Conservation (phyloP, 2,113 vertebrate genomes). For the Rhizomys pruinosus region DNA sequence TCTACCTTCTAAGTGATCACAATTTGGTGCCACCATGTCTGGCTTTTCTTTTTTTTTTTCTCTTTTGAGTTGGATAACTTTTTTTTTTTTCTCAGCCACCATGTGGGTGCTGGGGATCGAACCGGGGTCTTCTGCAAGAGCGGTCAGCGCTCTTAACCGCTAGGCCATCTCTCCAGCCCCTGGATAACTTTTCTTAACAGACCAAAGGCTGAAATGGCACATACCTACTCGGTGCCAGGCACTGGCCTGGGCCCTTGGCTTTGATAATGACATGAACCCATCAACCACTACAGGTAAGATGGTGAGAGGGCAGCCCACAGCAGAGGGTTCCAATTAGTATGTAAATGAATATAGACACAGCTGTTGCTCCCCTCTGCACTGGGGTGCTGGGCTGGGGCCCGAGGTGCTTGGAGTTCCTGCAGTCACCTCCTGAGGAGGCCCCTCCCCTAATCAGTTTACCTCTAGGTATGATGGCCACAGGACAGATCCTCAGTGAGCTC, state of each 20-base stretch:
- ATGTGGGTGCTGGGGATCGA: too few relatives aligned
- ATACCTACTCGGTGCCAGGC: too few relatives aligned
- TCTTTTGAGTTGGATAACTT: neutral
- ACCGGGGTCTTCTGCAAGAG: too few relatives aligned
- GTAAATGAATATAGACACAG: neutral
- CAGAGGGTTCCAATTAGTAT: neutral
- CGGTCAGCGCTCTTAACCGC: too few relatives aligned
- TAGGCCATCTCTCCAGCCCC: too few relatives aligned
- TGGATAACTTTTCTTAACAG: neutral
- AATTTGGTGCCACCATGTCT: neutral
- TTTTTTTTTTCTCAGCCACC: neutral
- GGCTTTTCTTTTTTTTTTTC: neutral
- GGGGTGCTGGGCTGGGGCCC: neutral
- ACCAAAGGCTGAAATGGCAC: neutral
- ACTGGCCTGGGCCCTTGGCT: neutral
- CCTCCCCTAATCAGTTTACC: neutral
- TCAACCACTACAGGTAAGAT: neutral
- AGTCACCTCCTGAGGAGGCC: neutral
- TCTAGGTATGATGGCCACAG: neutral
- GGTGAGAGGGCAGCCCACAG: neutral
- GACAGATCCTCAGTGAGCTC: neutral
- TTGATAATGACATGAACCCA: neutral
- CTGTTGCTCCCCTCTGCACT: neutral
- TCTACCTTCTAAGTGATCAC: neutral
- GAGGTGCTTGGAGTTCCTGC: neutral